These are phyloP conservation scores for Butastur rufipennis DNA, from an alignment of 2,113 vertebrate species.

Conservation along the genomic window DNA sequence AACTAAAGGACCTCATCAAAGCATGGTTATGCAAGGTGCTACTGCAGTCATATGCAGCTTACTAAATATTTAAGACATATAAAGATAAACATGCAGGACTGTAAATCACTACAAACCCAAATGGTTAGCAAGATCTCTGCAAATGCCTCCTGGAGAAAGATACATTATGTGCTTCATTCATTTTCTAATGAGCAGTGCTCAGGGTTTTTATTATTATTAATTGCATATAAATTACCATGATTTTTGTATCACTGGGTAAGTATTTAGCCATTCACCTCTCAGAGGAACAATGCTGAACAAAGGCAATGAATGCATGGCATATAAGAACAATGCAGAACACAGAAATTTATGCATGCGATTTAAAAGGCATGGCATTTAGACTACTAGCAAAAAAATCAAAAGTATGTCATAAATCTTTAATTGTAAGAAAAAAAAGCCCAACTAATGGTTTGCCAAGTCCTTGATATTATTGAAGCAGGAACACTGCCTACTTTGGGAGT, in stretches of 20 bases:
- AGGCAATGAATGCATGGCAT: neutral
- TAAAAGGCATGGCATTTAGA: constrained; percentile 42
- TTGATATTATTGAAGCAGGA: constrained; percentile 33
- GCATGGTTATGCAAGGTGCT: neutral
- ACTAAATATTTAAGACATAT: constrained; percentile 10
- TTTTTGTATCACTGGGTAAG: constrained; percentile 49
- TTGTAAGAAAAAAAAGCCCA: neutral
- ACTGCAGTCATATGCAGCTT: neutral
- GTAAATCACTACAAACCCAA: constrained; percentile 26
- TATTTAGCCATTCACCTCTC: constrained; percentile 58
- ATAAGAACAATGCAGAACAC: constrained; percentile 37
- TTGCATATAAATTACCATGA: constrained; percentile 60
- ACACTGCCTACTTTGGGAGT: neutral
- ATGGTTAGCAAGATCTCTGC: neutral
- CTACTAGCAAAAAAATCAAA: constrained; percentile 24
- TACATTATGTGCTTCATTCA: constrained; percentile 23
- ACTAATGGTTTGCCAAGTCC: constrained; percentile 34
- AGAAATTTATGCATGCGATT: constrained; percentile 55
- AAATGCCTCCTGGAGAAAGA: constrained; percentile 24
- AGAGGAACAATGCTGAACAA: constrained; percentile 35
- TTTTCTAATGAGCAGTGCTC: constrained; percentile 39
- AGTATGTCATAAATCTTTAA: constrained; percentile 44
- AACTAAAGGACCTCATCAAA: neutral
- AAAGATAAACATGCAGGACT: neutral
- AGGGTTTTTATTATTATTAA: constrained; percentile 57